Base-by-base conservation (phyloP, 2,888 invertebrate species). In the Allacma fusca region DNA sequence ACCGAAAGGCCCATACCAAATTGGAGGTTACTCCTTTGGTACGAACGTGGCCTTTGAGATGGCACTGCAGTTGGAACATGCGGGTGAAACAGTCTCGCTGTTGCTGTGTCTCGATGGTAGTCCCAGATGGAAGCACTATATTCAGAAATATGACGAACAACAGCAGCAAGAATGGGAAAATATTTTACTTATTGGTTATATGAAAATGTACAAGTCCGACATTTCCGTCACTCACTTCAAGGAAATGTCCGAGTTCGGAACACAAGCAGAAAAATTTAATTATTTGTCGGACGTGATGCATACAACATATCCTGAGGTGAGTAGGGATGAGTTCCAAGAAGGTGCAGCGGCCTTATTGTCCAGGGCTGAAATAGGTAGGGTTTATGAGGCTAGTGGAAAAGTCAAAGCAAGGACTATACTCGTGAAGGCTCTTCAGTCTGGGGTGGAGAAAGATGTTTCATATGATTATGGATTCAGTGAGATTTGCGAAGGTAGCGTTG, bases 51-150 rank as follows among this genome's bases (percentile, higher is more conserved):
- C 59, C 59, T 59, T 59, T 59, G 59, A 59, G 59, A 59, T 59
- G 59, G 59, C 59, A n/a, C 59, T 59, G 19, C 59, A 59, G 23
- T 23, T 59, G 59, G 59, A 59, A n/a, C n/a, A 7, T 5, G 59
- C n/a, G 19, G n/a, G n/a, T 19, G 5, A 21, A 19, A 7, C 59
- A 7, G 59, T 59, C 12, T n/a, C 59, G 19, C 19, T 59, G n/a
- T n/a, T 59, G 19, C n/a, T 59, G n/a, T 7, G 7, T n/a, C 59
- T 59, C 7, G 59, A 59, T 59, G 59, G 59, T 7, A 21, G 59
- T 59, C 59, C 59, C n/a, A 7, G 19, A 23, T 59, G 59, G 59
- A 19, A 59, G n/a, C n/a, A 59, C 19, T 59, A 59, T n/a, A 7
- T 23, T 7, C 5, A 59, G 59, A 13, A 19, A 7, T n/a, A 21